Evolutionary conservation across 2,797 vertebrate species (phyloP).

Genomic region (Crocodylus rhombifer): DNA sequence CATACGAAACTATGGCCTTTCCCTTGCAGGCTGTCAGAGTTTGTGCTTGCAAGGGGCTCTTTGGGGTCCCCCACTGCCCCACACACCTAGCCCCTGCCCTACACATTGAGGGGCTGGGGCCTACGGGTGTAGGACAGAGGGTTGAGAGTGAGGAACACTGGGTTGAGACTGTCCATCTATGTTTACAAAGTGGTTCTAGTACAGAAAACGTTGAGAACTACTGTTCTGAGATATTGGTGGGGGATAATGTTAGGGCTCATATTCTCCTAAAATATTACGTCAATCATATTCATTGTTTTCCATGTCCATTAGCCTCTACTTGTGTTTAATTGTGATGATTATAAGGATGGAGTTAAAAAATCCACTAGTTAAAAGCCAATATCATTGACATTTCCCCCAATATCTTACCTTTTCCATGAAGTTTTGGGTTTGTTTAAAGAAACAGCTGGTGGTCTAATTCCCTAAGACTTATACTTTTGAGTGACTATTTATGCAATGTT

Average conservation of each 20-base stretch:
- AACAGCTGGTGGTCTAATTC: neutral
- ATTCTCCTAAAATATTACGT: neutral
- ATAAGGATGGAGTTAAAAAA: neutral
- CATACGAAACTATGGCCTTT: too few species aligned
- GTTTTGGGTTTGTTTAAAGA: neutral
- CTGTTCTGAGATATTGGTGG: too few species aligned
- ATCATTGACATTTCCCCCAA: neutral
- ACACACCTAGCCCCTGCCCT: too few species aligned
- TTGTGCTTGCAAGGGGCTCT: too few species aligned
- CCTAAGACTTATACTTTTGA: neutral
- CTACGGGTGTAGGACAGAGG: too few species aligned
- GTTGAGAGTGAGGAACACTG: too few species aligned
- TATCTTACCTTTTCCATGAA: neutral
- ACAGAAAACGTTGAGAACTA: too few species aligned
- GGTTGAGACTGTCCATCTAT: too few species aligned
- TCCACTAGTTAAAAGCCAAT: neutral
- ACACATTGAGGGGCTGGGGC: too few species aligned
- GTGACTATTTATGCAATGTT: neutral
- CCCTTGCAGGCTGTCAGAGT: too few species aligned
- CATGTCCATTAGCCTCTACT: neutral
- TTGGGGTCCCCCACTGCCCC: too few species aligned
- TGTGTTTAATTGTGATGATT: conserved; percentile 12
- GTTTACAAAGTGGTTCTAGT: too few species aligned
- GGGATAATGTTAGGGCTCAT: neutral
- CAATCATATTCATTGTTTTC: neutral